Conservation (phyloP, 2,113 vertebrate genomes). For the Cyanoderma ruficeps region DNA sequence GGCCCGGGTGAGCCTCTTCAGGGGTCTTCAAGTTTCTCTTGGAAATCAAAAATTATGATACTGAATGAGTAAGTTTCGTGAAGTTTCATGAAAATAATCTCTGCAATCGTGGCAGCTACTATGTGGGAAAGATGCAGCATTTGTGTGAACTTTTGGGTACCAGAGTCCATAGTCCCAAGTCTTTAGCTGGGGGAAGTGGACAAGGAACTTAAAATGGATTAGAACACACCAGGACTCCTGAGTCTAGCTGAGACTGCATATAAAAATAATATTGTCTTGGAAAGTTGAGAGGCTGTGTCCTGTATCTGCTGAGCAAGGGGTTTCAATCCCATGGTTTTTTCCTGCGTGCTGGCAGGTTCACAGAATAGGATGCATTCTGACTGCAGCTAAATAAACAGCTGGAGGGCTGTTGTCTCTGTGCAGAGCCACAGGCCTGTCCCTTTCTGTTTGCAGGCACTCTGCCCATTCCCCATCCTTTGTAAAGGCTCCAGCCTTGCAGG, state of each 20-base stretch:
- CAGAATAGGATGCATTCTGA: neutral
- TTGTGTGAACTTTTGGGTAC: neutral
- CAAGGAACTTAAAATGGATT: neutral
- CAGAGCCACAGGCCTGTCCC: neutral
- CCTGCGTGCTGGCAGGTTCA: neutral
- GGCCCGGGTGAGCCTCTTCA: neutral
- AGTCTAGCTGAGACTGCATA: neutral
- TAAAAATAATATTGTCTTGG: constrained; percentile 36
- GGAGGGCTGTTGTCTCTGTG: constrained; percentile 7
- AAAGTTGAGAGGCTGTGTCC: neutral
- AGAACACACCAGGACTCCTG: neutral
- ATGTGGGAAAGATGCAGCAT: neutral
- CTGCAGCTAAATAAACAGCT: neutral
- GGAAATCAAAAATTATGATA: neutral
- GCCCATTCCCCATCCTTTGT: neutral
- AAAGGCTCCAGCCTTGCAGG: neutral
- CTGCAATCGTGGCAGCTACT: neutral
- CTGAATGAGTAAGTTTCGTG: neutral
- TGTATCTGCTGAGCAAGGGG: constrained; percentile 31
- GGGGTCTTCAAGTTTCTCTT: neutral
- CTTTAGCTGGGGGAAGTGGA: neutral
- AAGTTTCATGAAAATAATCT: neutral
- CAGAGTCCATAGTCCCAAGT: neutral
- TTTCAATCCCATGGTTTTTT: neutral
- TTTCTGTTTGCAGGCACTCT: neutral